These are phyloP conservation scores for Diadegma fenestrale DNA, from an alignment of 2,888 invertebrate genomes.

Conservation along the genomic window DNA sequence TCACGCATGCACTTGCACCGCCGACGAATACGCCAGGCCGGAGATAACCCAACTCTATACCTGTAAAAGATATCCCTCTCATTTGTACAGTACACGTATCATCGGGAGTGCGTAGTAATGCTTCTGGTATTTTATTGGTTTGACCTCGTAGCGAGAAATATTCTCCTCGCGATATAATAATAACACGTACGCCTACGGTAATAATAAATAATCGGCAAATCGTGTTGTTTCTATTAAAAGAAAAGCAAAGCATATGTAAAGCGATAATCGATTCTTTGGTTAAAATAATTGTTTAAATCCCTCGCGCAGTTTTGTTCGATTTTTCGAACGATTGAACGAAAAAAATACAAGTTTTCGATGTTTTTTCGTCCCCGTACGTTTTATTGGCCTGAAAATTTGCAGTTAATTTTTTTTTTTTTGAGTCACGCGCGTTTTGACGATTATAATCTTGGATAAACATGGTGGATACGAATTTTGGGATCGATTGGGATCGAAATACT, in stretches of 20 bases:
- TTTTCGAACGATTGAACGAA: background rate
- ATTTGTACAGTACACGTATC: constrained; percentile 14
- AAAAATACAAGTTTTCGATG: background rate
- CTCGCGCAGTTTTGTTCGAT: background rate
- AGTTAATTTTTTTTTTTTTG: background rate
- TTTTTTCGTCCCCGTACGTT: background rate
- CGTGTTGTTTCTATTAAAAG: background rate
- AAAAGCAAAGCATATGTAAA: background rate
- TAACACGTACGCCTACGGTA: background rate
- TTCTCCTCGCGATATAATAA: constrained; percentile 20
- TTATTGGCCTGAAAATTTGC: background rate
- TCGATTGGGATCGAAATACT: too few relatives aligned
- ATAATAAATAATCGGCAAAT: background rate
- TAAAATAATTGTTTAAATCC: background rate
- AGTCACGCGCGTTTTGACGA: background rate
- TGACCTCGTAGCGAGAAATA: constrained; percentile 49
- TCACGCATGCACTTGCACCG: constrained; percentile 46
- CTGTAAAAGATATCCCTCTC: constrained; percentile 35
- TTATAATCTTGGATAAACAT: too few relatives aligned
- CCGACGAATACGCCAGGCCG: background rate
- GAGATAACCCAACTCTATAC: constrained; percentile 21
- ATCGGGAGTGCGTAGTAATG: constrained; percentile 23
- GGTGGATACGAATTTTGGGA: too few relatives aligned
- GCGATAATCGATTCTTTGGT: background rate
- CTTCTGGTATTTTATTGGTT: constrained; percentile 50